These are phyloP conservation scores for Cossypha caffra DNA, from an alignment of 2,797 vertebrate species.

Conservation along the genomic window DNA sequence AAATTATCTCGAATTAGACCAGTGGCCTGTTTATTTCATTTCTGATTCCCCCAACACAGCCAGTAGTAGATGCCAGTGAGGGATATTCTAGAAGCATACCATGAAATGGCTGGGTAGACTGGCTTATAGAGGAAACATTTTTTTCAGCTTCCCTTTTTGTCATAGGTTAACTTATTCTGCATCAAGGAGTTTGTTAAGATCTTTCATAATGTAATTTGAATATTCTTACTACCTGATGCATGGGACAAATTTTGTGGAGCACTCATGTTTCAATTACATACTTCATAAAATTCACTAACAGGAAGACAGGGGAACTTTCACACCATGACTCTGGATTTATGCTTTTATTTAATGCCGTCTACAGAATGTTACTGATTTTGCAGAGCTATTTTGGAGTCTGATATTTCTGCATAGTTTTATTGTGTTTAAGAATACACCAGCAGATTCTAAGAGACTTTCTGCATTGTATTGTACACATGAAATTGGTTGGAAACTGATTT, in stretches of 20 bases:
- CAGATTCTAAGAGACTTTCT: not conserved
- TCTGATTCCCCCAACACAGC: not conserved
- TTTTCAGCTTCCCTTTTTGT: not conserved
- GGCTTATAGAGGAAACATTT: not conserved
- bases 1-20: not conserved
- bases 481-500: not conserved
- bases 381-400: not conserved
- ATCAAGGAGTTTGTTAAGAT: not conserved
- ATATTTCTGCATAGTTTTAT: not conserved
- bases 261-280: not conserved
- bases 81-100: not conserved
- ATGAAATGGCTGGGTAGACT: not conserved
- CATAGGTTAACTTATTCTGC: not conserved
- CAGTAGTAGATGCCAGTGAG: not conserved
- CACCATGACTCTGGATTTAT: not conserved
- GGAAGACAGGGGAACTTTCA: not conserved
- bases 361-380: constrained; percentile 1
- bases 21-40: not conserved
- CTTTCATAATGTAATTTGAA: not conserved
- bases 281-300: not conserved
- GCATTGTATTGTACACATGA: not conserved
- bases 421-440: not conserved
- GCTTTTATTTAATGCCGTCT: not conserved
- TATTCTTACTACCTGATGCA: not conserved
- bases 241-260: not conserved